Base-by-base conservation (phyloP, 2,113 vertebrate species). In the Nothocercus nigrocapillus region DNA sequence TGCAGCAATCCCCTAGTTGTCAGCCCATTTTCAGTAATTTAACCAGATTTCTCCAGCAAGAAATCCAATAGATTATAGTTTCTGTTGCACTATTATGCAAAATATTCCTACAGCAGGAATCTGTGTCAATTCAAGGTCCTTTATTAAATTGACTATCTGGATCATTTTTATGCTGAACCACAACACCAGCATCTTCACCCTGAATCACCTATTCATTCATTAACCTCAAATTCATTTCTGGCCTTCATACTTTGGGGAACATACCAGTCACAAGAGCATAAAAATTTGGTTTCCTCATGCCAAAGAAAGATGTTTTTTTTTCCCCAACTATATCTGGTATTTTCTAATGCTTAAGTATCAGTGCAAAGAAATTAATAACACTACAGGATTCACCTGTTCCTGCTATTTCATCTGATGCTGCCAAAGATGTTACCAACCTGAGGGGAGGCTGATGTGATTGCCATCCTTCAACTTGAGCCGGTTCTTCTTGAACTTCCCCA, bases 361-460 rank as follows among this genome's bases (percentile, higher is more conserved):
- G 42, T 3, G 36, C 9, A 34, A 86, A 85, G 24, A 32, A 93
- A 59, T 11, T 63, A 64, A 13, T 10, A 82, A 47, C 62, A 11
- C 63, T 75, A 47, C 19, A 59, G 17, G 28, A 16, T 32, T 87
- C 32, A 59, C 53, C 18, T 9, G 21, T 28, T 44, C 15, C 40
- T 81, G 36, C 18, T 13, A 32, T 20, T 86, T 61, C 36, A 59
- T 19, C 45, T 36, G 40, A 62, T 54, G 67, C 14, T 93, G 28
- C 30, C 59, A 32, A 63, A 63, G n/a, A 32, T 0, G 5, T 17
- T 69, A 98, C 98, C 61, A 77, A 99, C 99, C 99, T 42, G 99
- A 99, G 38, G 99, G 99, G 56, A 99, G 97, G 96, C 99, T 99
- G 97, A 99, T 99, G 72, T 99, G 98, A 96, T 99, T 99, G 84